A percentile compares a stretch with the other conserved stretches of the same genome.
These are phyloP conservation scores for Cettia cetti DNA, from an alignment of 2,113 vertebrate species.

Conservation along the genomic window DNA sequence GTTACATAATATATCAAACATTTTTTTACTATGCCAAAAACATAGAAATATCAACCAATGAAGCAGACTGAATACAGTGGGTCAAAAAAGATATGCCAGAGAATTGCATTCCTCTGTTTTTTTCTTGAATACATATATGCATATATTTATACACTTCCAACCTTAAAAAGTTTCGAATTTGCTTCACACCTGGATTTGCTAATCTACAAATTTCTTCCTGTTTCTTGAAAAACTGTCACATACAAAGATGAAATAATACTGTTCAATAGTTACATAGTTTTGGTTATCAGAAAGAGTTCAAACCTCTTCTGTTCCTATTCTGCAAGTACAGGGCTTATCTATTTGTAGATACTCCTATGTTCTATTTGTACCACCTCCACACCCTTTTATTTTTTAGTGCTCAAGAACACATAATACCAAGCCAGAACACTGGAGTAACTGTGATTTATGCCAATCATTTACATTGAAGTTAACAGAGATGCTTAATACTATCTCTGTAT, in stretches of 20 bases:
- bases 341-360: background rate
- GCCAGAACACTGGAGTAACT: background rate
- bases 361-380: background rate
- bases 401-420: background rate
- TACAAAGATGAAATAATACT: background rate
- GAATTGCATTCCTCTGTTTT: background rate
- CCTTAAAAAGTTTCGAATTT: background rate
- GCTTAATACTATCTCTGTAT: background rate
- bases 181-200: background rate
- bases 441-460: background rate
- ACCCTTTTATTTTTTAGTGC: background rate
- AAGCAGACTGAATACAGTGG: background rate
- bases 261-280: background rate
- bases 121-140: background rate
- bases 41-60: background rate
- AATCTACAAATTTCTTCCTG: background rate
- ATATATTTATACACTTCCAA: background rate
- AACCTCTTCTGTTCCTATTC: background rate
- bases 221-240: background rate
- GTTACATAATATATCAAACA: background rate
- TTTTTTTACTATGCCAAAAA: background rate
- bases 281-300: background rate
- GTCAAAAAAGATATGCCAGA: background rate
- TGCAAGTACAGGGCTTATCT: background rate
- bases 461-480: background rate